Conservation (phyloP, 2,797 vertebrate genomes). For the Poeciliopsis gracilis region DNA sequence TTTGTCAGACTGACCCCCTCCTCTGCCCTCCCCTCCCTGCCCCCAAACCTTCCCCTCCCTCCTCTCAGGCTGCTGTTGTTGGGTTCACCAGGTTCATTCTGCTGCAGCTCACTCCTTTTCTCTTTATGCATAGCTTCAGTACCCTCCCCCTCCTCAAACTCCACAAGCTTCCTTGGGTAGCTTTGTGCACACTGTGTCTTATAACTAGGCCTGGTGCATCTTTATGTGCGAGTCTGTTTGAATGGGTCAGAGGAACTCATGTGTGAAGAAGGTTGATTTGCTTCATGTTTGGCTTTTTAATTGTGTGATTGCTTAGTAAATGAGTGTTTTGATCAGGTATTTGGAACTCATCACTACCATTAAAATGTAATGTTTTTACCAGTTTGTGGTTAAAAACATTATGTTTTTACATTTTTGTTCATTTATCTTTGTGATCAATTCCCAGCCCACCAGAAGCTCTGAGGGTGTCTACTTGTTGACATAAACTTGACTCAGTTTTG, state of each 20-base stretch:
- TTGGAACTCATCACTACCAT: neutral
- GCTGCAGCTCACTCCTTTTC: slow-evolving; percentile 53
- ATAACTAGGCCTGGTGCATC: neutral
- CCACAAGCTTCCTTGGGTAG: slow-evolving; percentile 41
- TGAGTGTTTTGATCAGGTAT: neutral
- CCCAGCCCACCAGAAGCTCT: too few species aligned
- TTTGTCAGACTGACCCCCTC: slow-evolving; percentile 25
- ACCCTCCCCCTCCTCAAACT: slow-evolving; percentile 5
- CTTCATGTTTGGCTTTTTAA: neutral
- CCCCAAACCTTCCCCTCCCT: neutral
- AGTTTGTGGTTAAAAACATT: too few species aligned
- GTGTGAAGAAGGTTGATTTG: neutral
- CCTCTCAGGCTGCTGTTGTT: slow-evolving; percentile 48
- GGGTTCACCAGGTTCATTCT: slow-evolving; percentile 75
- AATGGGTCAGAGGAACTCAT: neutral
- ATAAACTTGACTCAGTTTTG: neutral
- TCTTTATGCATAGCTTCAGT: slow-evolving; percentile 48
- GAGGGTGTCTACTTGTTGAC: neutral
- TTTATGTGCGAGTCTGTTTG: neutral
- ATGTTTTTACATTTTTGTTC: too few species aligned
- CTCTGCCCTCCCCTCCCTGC: neutral
- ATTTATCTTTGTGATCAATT: neutral
- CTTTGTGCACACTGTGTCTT: neutral
- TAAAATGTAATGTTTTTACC: neutral
- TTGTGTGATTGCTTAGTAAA: neutral